Evolutionary conservation across 2,113 vertebrate species (phyloP), one percentile per base, ranked within the genome.

Genomic region (Pungitius pungitius): DNA sequence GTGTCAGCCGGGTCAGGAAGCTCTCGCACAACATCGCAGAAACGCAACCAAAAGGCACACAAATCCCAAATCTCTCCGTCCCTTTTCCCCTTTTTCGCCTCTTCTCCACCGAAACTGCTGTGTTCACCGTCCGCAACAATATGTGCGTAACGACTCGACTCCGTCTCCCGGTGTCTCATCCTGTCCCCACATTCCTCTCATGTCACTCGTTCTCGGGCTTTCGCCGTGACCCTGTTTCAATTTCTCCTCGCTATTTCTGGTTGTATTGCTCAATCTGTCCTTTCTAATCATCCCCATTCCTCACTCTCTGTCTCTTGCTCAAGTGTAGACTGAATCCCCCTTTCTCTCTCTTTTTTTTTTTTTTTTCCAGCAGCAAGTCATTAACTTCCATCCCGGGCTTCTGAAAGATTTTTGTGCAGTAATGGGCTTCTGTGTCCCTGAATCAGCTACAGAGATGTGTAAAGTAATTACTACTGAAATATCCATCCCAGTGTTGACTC

Each of bases 391-490:
- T 85, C 60, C 47, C 11, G 49, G 67, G 73, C 79, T 76, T 76
- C 26, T 76, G 82, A 82, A 77, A 85, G 60, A 78, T 79, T 80
- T 76, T 18, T 67, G 61, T 77, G 73, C 75, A 27, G 69, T 81
- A 86, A 87, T 88, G 70, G 69, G 69, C 81, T 87, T 82, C 61
- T 55, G 45, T 73, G 55, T 37, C 52, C 69, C 81, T 69, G 75
- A 86, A 71, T 81, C 68, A 83, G 67, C 85, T 58, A 59, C 64
- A 61, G 64, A 82, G 62, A 76, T 69, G 81, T 68, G 59, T 83
- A 75, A 77, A 86, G 75, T 73, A 85, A 83, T 89, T 78, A 80
- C 69, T 54, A 57, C 55, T 62, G 61, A 87, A 85, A 82, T 78
- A 88, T 71, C 69, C 69, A 64, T 86, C 68, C 64, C 45, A 20